Percentiles rank a stretch among this genome's conserved stretches.
phyloP scores from a whole-genome alignment of 2,113 vertebrate genomes.

The Embiotoca jacksoni region DNA sequence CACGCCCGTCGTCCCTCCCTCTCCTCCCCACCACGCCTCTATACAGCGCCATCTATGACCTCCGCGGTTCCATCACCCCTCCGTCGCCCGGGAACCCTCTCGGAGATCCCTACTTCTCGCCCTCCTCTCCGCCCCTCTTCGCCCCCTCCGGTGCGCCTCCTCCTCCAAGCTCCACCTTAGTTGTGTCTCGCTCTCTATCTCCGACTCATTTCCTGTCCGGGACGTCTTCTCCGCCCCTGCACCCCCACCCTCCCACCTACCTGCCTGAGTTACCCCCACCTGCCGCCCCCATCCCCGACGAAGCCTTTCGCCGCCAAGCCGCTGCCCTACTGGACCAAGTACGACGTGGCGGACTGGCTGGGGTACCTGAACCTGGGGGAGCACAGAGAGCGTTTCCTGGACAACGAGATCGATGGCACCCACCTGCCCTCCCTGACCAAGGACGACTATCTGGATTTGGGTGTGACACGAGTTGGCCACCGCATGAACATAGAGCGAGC shows the following conservation, averaged over 20 bases:
- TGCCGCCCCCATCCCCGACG: constrained; percentile 88
- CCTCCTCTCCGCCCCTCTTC: constrained; percentile 88
- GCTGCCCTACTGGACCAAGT: constrained; percentile 95
- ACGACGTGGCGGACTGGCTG: constrained; percentile 95
- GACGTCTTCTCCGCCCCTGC: constrained; percentile 82
- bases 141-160: constrained; percentile 88
- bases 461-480: constrained; percentile 95
- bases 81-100: constrained; percentile 86
- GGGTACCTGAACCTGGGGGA: constrained; percentile 92
- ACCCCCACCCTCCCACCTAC: constrained; percentile 83
- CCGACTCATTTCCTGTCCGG: constrained; percentile 91
- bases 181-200: constrained; percentile 90
- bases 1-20: constrained; percentile 91
- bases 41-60: constrained; percentile 85
- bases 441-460: constrained; percentile 95
- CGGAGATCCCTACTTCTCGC: constrained; percentile 88
- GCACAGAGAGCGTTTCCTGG: constrained; percentile 93
- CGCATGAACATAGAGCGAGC: constrained; percentile 96
- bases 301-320: constrained; percentile 95
- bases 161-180: constrained; percentile 83
- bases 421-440: constrained; percentile 94
- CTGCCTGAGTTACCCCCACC: constrained; percentile 88
- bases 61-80: constrained; percentile 83
- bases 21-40: constrained; percentile 89
- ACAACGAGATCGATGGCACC: constrained; percentile 96